Base-by-base conservation (phyloP, 2,113 vertebrate genomes). In the Xyliphius kryptos region DNA sequence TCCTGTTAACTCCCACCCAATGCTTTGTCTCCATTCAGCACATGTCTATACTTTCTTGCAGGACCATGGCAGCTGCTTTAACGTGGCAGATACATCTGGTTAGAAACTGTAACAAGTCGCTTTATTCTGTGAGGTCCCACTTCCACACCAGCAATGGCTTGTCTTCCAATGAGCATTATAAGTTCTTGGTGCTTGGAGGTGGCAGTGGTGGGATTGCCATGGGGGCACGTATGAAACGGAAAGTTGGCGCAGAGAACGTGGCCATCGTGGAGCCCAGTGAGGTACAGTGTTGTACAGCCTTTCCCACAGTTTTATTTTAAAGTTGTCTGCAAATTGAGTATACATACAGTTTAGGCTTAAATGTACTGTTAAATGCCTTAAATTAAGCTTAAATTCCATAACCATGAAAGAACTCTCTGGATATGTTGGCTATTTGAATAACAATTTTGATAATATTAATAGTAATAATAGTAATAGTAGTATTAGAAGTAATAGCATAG, bases 101-200 rank as follows among this genome's bases (percentile, higher is more conserved):
- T 21, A 53, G 32, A 36, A 59, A 41, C 6, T 43, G 16, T 54
- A 37, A 40, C 56, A 46, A 47, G 37, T 46, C 52, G 38, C 38
- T 66, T 20, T 57, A 41, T 14, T 61, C 52, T 1, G 49, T 55
- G 8, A n/a, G 69, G 38, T 77, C 66, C 26, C 53, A 65, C 9
- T 41, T 85, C 6, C 81, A 84, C 76, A 81, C 72, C 2, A 80
- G 73, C 75, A 74, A 81, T 62, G 66, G 56, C 19, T 72, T 67
- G 15, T 74, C 82, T 32, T 79, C 87, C 50, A 93, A 83, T 69
- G 86, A 87, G 72, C 85, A 95, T 70, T 92, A 92, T 59, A 90
- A 95, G 72, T 87, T 97, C 2, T 83, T 99, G 0, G 93, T 98
- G 48, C 77, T 97, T 0, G 96, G 96, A 4, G 96, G 95, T 71